Base-by-base conservation (phyloP, 2,888 invertebrate species). In the Charanyca ferruginea region DNA sequence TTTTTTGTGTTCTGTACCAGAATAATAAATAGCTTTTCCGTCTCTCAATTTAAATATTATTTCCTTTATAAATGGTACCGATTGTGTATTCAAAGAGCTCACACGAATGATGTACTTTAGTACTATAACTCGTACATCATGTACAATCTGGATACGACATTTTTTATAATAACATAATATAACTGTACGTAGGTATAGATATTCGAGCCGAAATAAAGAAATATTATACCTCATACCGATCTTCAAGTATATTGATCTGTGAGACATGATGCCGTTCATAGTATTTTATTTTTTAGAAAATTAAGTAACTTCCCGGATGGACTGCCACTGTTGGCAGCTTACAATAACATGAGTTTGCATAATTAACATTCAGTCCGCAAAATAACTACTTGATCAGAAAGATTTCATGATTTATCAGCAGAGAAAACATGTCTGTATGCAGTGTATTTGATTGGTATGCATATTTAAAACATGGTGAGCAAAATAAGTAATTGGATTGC, bases 21-120 rank as follows among this genome's bases (percentile, higher is more conserved):
- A 48, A 58, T 59, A 62, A 57, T 66, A 66, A 59, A 66, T 60
- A 6, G 44, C 28, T 55, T 64, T 68, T 52, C 23, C 23, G 13
- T 38, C 32, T 60, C 25, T 35, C 25, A 59, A 62, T 78, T 67
- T 61, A 49, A 23, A 22, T 41, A 59, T 52, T 47, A 38, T 47
- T 67, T 38, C 25, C 32, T 44, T 55, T 45, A 25, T 51, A 11
- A 16, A 7, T 32, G 18, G 13, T 20, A 41, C 32, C 8, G 20
- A 41, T 22, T 35, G n/a, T n/a, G 32, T 13, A 47, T 41, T 41
- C 23, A 25, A 25, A 48, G n/a, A 63, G 8, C 16, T 2, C 4
- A 48, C 5, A 4, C 9, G 16, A 60, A 16, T 28, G 4, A 22
- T 22, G 3, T 51, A 51, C 44, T 38, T 49, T 38, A 35, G 20